phyloP scores from a whole-genome alignment of 2,797 vertebrate species.

The Halcyon chelicuti region DNA sequence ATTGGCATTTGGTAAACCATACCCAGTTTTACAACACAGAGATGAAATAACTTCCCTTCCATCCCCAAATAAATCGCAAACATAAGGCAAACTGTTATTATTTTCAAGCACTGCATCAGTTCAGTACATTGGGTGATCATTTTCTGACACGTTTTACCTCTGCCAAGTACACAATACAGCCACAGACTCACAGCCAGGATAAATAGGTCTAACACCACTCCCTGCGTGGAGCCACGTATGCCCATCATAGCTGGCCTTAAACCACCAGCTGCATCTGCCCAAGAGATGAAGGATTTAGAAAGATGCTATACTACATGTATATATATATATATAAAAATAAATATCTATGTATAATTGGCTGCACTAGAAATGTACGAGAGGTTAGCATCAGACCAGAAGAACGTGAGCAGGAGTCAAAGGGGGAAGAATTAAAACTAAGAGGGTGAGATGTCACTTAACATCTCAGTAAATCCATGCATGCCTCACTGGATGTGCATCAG shows the following conservation, averaged over 20 bases:
- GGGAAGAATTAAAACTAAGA: not conserved
- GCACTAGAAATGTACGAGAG: not conserved
- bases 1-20: not conserved
- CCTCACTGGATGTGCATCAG: not conserved
- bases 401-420: not conserved
- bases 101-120: not conserved
- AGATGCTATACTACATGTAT: not conserved
- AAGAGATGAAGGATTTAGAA: not conserved
- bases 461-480: rapidly evolving
- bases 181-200: not conserved
- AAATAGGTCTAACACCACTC: not conserved
- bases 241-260: not conserved
- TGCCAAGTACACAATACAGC: not conserved
- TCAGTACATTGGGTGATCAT: not conserved
- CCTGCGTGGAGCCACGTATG: not conserved
- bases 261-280: not conserved
- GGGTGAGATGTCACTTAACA: rapidly evolving
- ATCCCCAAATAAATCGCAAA: not conserved
- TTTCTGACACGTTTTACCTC: not conserved
- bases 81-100: not conserved
- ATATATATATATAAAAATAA: too few relatives aligned
- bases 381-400: not conserved
- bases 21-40: not conserved
- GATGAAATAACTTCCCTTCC: not conserved
- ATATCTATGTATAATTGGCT: not conserved